Percentiles rank a stretch among this genome's conserved stretches.
Evolutionary conservation across 2,888 invertebrate species (phyloP).

Genomic region (Harmothoe impar): DNA sequence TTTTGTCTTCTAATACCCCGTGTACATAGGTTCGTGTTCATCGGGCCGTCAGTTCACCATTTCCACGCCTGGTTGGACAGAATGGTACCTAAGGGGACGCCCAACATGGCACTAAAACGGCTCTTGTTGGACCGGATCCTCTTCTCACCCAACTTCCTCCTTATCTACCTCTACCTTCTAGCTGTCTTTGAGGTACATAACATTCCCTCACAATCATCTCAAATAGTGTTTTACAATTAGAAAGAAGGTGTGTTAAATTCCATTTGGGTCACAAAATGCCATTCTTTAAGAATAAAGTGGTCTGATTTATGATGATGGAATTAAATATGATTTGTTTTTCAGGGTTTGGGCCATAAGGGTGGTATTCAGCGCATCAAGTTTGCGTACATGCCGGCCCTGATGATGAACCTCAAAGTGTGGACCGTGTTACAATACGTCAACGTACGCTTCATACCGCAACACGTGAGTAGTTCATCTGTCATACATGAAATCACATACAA

Average conservation of each 20-base stretch:
- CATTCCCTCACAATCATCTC: no score
- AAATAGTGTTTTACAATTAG: no score
- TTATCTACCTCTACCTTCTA: conserved; percentile 56
- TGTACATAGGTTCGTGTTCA: conserved; percentile 57
- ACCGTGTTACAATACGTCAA: conserved; percentile 60
- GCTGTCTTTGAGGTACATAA: conserved; percentile 58
- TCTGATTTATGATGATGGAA: no score
- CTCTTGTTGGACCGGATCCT: conserved; percentile 58
- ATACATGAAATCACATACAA: no score
- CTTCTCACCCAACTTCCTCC: conserved; percentile 55
- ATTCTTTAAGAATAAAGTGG: no score
- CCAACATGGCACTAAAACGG: conserved; percentile 41
- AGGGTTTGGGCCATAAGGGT: conserved; percentile 54
- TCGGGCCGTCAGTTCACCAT: conserved; percentile 61
- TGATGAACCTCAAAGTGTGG: conserved; percentile 61
- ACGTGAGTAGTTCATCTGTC: conserved; percentile 56
- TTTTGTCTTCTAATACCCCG: background rate
- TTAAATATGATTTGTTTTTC: background rate
- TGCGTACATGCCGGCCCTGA: conserved; percentile 58
- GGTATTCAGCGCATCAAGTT: conserved; percentile 34
- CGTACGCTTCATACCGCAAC: conserved; percentile 55
- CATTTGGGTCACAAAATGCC: no score
- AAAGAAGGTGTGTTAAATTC: no score
- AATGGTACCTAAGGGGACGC: conserved; percentile 41
- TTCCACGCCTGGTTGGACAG: conserved; percentile 64